These are phyloP conservation scores for Melanophora roralis DNA, from an alignment of 2,888 invertebrate genomes.

Conservation along the genomic window DNA sequence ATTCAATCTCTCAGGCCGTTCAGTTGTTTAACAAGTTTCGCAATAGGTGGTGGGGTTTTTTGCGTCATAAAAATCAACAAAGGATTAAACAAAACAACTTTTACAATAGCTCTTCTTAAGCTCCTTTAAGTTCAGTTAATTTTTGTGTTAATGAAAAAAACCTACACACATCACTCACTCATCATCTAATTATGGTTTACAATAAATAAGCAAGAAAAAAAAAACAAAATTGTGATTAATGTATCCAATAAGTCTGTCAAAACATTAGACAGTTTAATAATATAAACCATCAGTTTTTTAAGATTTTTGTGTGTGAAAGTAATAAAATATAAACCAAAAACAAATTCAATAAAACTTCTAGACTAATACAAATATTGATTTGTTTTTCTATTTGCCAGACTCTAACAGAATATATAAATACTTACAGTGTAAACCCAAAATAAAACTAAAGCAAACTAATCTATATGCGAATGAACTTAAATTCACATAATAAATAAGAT, in stretches of 20 bases:
- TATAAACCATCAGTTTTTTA: constrained; percentile 15
- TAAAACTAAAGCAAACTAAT: constrained; percentile 5
- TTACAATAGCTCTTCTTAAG: too few relatives aligned
- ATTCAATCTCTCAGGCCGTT: too few relatives aligned
- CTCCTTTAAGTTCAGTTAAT: too few relatives aligned
- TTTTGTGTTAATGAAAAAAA: too few relatives aligned
- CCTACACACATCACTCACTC: too few relatives aligned
- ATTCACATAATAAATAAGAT: neutral
- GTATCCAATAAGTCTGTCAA: constrained; percentile 3
- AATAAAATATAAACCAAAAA: neutral
- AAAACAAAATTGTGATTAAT: constrained; percentile 24
- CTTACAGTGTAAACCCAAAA: neutral
- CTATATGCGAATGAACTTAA: neutral
- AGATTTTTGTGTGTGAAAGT: neutral
- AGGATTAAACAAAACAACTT: too few relatives aligned
- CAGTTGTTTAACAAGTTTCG: too few relatives aligned
- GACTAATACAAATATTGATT: too few relatives aligned
- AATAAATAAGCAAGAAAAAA: too few relatives aligned
- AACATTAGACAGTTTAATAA: neutral
- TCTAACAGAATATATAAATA: constrained; percentile 19
- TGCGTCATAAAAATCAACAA: too few relatives aligned
- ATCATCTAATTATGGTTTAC: neutral
- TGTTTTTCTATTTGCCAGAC: too few relatives aligned
- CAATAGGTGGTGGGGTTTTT: too few relatives aligned
- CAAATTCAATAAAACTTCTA: neutral